phyloP scores from a whole-genome alignment of 2,888 invertebrate genomes.

The Dasysyrphus tricinctus region DNA sequence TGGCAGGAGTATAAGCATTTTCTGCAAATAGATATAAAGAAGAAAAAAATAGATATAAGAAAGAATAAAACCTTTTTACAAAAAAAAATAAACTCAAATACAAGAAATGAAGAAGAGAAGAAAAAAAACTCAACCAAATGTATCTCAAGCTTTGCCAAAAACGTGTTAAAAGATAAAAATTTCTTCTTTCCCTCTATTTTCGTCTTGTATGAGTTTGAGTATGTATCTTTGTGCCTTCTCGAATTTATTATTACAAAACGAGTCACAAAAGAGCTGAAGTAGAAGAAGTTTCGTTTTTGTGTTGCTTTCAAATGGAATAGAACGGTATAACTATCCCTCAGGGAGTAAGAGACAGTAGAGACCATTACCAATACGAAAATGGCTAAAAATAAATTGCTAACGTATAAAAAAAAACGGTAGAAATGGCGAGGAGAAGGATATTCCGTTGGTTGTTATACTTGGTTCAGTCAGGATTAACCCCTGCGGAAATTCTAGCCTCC shows the following conservation, averaged over 20 bases:
- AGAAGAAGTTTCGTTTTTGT: slow-evolving; percentile 36
- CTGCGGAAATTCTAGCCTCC: slow-evolving; percentile 54
- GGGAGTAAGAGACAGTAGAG: slow-evolving; percentile 51
- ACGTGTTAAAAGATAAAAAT: slow-evolving; percentile 53
- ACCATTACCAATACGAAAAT: slow-evolving; percentile 45
- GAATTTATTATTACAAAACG: slow-evolving; percentile 58
- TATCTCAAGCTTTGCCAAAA: slow-evolving; percentile 44
- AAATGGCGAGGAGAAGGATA: slow-evolving; percentile 51
- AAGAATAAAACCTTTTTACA: slow-evolving; percentile 27
- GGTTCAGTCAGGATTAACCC: slow-evolving; percentile 59
- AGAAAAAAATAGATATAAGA: slow-evolving; percentile 37
- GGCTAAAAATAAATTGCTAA: slow-evolving; percentile 65
- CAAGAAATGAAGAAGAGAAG: neutral
- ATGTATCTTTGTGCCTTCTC: slow-evolving; percentile 5
- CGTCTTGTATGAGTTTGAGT: neutral
- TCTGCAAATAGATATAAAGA: slow-evolving; percentile 78
- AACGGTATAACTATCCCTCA: slow-evolving; percentile 66
- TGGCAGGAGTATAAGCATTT: slow-evolving; percentile 83
- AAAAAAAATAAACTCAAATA: neutral
- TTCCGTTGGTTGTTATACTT: slow-evolving; percentile 44
- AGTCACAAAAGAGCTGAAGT: slow-evolving; percentile 40
- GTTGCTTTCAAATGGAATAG: slow-evolving; percentile 58
- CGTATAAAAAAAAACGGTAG: slow-evolving; percentile 43
- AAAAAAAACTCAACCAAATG: slow-evolving; percentile 15
- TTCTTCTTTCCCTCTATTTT: neutral